A percentile compares a stretch with the other conserved stretches of the same genome.
These are phyloP conservation scores for Himalopsyche phryganea DNA, from an alignment of 1,140 invertebrate species.

Conservation along the genomic window DNA sequence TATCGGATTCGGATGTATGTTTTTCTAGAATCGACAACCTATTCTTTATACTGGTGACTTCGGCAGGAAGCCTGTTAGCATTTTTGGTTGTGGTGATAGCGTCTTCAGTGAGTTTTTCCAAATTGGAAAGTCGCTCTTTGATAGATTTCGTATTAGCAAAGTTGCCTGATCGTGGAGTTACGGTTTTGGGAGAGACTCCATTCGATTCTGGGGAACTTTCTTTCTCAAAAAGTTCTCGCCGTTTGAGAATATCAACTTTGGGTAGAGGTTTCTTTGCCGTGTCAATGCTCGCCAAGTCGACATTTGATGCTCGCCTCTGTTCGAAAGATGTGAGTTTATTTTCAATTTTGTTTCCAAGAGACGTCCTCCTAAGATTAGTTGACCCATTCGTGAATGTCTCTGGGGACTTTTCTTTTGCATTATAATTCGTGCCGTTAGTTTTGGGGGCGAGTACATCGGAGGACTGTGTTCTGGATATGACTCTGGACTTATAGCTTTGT, in stretches of 20 bases:
- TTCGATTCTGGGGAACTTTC: constrained; percentile 49
- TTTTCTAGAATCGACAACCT: constrained; percentile 62
- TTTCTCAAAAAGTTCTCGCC: constrained; percentile 78
- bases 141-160: constrained; percentile 63
- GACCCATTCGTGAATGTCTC: constrained; percentile 44
- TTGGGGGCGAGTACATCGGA: constrained; percentile 44
- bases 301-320: constrained; percentile 40
- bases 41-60: constrained; percentile 61
- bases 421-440: constrained; percentile 39
- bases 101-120: constrained; percentile 57
- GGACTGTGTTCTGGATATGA: constrained; percentile 51
- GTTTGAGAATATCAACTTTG: constrained; percentile 77
- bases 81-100: constrained; percentile 45
- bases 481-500: constrained; percentile 75
- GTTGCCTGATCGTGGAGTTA: constrained; percentile 53
- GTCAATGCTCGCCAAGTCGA: constrained; percentile 35
- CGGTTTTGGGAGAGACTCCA: constrained; percentile 32
- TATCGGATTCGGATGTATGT: constrained; percentile 50
- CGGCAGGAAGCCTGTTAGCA: constrained; percentile 55
- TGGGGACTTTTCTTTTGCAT: constrained; percentile 46
- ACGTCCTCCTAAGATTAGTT: constrained; percentile 47
- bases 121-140: constrained; percentile 65
- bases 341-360: constrained; percentile 52
- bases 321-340: constrained; percentile 53
- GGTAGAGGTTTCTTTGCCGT: constrained; percentile 60